These are phyloP conservation scores for Agrochola lota DNA, from an alignment of 2,888 invertebrate species.

Conservation along the genomic window DNA sequence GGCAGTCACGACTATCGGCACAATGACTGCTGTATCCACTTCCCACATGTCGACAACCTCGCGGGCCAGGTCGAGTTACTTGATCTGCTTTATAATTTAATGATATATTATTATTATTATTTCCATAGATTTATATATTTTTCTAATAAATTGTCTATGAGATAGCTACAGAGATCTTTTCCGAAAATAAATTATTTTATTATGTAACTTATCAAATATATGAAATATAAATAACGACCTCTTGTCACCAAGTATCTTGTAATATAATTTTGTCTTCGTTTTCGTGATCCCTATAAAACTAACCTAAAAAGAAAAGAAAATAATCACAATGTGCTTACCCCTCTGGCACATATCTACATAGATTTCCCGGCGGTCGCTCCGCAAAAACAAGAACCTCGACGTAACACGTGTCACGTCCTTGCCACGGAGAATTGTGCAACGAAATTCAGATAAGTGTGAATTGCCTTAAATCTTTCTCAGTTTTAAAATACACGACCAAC, in stretches of 20 bases:
- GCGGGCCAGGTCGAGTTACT: too few species aligned
- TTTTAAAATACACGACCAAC: constrained; percentile 1
- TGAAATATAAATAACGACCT: too few species aligned
- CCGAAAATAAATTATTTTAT: constrained; percentile 68
- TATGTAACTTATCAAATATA: constrained; percentile 58
- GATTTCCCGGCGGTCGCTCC: constrained; percentile 39
- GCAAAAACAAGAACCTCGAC: background rate
- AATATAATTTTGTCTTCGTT: background rate
- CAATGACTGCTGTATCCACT: too few species aligned
- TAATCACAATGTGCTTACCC: constrained; percentile 15
- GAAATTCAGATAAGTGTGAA: background rate
- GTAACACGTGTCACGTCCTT: background rate
- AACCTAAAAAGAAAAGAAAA: constrained; percentile 5
- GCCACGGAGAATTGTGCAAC: constrained; percentile 10
- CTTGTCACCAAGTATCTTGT: background rate
- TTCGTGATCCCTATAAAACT: too few species aligned
- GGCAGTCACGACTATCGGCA: too few species aligned
- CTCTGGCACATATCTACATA: constrained; percentile 1
- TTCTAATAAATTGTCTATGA: constrained; percentile 54
- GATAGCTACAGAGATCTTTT: constrained; percentile 67
- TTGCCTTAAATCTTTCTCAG: background rate
- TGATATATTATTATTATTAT: too few species aligned
- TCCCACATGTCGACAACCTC: too few species aligned
- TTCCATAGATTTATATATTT: constrained; percentile 52
- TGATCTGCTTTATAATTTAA: too few species aligned